These are phyloP conservation scores for Habrosyne pyritoides DNA, from an alignment of 2,888 invertebrate genomes.

Conservation along the genomic window DNA sequence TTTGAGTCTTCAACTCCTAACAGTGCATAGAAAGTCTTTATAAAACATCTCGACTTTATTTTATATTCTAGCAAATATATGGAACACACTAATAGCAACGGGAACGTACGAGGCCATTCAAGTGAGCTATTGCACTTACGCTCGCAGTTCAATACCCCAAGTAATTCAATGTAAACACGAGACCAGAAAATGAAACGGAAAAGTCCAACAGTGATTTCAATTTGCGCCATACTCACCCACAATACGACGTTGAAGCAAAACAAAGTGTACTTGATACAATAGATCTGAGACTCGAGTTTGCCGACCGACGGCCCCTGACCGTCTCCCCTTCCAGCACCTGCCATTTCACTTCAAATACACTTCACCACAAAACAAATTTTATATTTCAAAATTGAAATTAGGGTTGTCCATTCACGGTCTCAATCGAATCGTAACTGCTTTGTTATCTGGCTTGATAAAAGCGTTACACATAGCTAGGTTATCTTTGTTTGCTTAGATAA, in stretches of 20 bases:
- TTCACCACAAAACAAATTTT: constrained; percentile 17
- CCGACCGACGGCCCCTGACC: constrained; percentile 80
- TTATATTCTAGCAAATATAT: neutral
- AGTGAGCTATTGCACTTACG: constrained; percentile 7
- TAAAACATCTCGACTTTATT: neutral
- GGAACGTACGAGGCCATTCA: constrained; percentile 2
- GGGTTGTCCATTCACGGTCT: constrained; percentile 51
- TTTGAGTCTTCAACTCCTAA: no score
- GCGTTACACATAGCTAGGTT: constrained; percentile 66
- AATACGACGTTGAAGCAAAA: constrained; percentile 91
- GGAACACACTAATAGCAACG: neutral
- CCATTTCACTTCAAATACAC: constrained; percentile 73
- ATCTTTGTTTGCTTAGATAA: constrained; percentile 79
- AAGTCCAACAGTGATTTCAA: constrained; percentile 25
- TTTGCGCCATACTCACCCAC: constrained; percentile 85
- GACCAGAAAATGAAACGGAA: constrained; percentile 23
- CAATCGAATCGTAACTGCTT: constrained; percentile 61
- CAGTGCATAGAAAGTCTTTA: neutral
- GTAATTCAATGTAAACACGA: constrained; percentile 37
- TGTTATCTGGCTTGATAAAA: constrained; percentile 64
- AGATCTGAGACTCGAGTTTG: constrained; percentile 89
- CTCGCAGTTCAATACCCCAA: constrained; percentile 17
- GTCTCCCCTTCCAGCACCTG: constrained; percentile 78
- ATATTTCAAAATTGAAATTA: constrained; percentile 30
- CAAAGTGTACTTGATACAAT: constrained; percentile 91